These are phyloP conservation scores for Tonatia bakeri DNA, from an alignment of 2,113 vertebrate genomes.

Conservation along the genomic window DNA sequence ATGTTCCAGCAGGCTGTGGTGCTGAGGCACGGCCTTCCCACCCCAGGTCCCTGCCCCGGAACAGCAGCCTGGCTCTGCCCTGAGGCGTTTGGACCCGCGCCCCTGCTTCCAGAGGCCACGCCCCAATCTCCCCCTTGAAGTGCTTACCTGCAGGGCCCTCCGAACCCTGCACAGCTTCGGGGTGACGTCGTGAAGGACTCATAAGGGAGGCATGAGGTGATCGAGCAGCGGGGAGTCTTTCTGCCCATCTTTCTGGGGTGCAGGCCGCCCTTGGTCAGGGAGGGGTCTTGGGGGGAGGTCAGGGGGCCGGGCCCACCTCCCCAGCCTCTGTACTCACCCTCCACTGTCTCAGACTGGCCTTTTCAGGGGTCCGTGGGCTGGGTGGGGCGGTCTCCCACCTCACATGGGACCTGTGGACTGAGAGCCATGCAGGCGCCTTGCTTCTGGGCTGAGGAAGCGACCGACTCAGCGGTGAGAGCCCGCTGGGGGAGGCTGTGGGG, in stretches of 20 bases:
- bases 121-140: neutral
- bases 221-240: neutral
- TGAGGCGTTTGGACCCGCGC: neutral
- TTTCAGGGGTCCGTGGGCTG: neutral
- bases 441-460: neutral
- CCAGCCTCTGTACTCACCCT: neutral
- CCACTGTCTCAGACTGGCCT: neutral
- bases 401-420: neutral
- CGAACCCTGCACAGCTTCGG: neutral
- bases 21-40: neutral
- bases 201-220: neutral
- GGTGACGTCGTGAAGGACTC: no score
- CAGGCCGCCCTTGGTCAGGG: neutral
- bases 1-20: neutral
- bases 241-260: neutral
- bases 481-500: neutral
- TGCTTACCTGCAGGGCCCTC: neutral
- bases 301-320: no score
- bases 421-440: neutral
- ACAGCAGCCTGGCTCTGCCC: neutral
- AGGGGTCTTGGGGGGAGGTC: no score
- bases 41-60: fast-evolving
- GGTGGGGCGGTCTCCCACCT: no score
- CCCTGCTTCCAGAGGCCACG: no score
- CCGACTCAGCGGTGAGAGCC: neutral